Conservation (phyloP, 2,888 invertebrate species). For the Mesoligia furuncula region DNA sequence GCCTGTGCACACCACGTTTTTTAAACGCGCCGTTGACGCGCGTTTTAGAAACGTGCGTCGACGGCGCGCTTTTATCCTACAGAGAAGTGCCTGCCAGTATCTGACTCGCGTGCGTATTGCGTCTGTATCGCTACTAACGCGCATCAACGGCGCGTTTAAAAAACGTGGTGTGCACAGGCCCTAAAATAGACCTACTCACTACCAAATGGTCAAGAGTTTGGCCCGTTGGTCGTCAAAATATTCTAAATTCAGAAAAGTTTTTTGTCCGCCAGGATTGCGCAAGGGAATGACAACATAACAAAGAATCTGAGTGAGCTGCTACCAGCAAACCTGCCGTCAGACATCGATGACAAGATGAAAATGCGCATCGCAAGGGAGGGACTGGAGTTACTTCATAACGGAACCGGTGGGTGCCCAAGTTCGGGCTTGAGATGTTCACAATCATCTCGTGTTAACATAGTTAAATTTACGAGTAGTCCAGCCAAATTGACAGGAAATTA, state of each 20-base stretch:
- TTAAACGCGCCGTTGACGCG: too few relatives aligned
- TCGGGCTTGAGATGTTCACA: neutral
- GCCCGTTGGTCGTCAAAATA: neutral
- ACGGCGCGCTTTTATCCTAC: too few relatives aligned
- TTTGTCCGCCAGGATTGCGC: constrained; percentile 42
- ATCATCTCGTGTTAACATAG: neutral
- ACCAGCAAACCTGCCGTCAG: constrained; percentile 76
- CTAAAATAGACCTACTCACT: neutral
- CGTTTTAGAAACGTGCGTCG: too few relatives aligned
- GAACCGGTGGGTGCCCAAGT: constrained; percentile 89
- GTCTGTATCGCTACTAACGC: too few relatives aligned
- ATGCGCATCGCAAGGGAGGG: constrained; percentile 89
- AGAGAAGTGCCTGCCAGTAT: too few relatives aligned
- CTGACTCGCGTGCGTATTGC: too few relatives aligned
- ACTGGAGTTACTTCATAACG: constrained; percentile 92
- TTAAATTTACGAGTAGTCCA: neutral
- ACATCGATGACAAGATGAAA: constrained; percentile 82
- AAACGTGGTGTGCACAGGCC: too few relatives aligned
- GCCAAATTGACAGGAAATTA: neutral
- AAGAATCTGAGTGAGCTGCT: constrained; percentile 79
- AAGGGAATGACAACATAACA: constrained; percentile 84
- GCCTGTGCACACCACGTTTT: too few relatives aligned
- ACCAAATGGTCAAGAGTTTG: neutral
- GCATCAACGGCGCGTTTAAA: too few relatives aligned
- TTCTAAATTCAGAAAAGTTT: neutral